Evolutionary conservation across 1,140 invertebrate species (phyloP).

Genomic region (Rhyacophila brunnea): DNA sequence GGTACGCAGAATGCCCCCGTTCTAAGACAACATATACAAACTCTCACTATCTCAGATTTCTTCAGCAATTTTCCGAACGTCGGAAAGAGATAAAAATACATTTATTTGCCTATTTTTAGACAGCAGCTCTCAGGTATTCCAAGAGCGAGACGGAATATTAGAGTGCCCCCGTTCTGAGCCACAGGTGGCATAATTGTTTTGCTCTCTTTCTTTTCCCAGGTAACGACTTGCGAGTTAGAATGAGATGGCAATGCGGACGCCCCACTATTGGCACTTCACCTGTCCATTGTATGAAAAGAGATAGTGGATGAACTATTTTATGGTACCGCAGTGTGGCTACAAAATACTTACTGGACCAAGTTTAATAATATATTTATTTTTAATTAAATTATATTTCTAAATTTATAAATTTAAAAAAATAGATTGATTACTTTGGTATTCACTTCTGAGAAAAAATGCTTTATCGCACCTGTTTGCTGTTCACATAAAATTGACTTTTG

Average conservation of each 20-base stretch:
- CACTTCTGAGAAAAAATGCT: too few species aligned
- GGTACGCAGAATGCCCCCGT: constrained; percentile 19
- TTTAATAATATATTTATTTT: too few species aligned
- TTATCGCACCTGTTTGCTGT: too few species aligned
- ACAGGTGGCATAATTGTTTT: constrained; percentile 25
- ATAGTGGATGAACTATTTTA: constrained; percentile 29
- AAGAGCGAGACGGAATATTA: constrained; percentile 3
- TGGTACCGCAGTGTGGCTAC: constrained; percentile 10
- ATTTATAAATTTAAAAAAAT: too few species aligned
- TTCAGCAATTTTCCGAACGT: background rate
- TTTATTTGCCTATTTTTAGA: background rate
- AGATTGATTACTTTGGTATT: too few species aligned
- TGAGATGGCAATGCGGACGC: constrained; percentile 9
- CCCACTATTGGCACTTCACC: constrained; percentile 25
- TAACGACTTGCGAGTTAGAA: background rate
- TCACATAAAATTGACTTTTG: too few species aligned
- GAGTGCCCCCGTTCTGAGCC: constrained; percentile 28
- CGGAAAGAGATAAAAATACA: constrained; percentile 1
- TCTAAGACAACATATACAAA: constrained; percentile 12
- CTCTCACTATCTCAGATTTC: too few species aligned
- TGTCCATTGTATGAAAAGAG: constrained; percentile 25
- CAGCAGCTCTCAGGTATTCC: too few species aligned
- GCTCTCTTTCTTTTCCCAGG: constrained; percentile 7
- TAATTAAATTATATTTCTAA: too few species aligned
- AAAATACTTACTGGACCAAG: too few species aligned